Evolutionary conservation across 2,888 invertebrate species (phyloP), one percentile per base, ranked within the genome.

Genomic region (Epiblema foenella): DNA sequence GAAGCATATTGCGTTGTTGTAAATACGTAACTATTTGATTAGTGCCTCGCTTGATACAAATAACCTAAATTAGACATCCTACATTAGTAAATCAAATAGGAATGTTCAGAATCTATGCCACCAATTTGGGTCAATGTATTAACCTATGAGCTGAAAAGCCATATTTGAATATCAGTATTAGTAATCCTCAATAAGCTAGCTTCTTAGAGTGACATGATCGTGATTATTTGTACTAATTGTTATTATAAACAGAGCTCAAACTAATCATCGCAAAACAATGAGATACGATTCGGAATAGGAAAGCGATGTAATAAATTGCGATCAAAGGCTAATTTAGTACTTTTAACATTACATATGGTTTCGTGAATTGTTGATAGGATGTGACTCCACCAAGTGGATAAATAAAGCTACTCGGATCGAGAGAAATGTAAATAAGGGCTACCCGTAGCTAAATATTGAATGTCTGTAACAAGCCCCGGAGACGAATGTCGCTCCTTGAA

Each of bases 71-170:
- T 39, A 37, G 52, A 54, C 17, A 33, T n/a, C 51, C n/a, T 60
- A 15, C 10, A 58, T 51, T 51, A 18, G 49, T n/a, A 37, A 51
- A 46, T 49, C 37, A 68, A 58, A 59, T 39, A 46, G 60, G 42
- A 68, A 68, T 56, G 33, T 29, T 56, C 42, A 29, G 37, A 37
- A 20, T 62, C 46, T 42, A 68, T 63, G 56, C 62, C 49, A 63
- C 49, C 49, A 49, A 69, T 63, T 69, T 57, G 63, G 63, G 63
- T 62, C 69, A 37, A 46, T 57, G 49, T 29, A 63, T 49, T 69
- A n/a, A n/a, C n/a, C n/a, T n/a, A n/a, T n/a, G n/a, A n/a, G n/a
- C n/a, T n/a, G n/a, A n/a, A n/a, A n/a, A n/a, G n/a, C n/a, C n/a
- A n/a, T n/a, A n/a, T n/a, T n/a, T n/a, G n/a, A n/a, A n/a, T n/a